phyloP scores from a whole-genome alignment of 2,888 invertebrate species.

The Prionchulus punctatus region DNA sequence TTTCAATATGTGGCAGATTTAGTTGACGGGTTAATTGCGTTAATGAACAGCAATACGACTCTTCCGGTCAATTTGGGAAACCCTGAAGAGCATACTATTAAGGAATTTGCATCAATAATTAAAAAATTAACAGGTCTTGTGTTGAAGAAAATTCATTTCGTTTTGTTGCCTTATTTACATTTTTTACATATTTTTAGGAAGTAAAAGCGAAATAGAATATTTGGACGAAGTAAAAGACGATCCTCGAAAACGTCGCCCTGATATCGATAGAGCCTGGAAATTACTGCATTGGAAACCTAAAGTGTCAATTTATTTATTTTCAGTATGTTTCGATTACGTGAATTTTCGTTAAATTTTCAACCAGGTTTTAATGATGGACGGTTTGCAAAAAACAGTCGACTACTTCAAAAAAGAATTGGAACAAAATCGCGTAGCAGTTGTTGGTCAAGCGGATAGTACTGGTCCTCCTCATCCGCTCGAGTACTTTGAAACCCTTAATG shows the following conservation, averaged over 20 bases:
- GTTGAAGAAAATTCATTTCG: background rate
- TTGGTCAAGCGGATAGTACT: no score
- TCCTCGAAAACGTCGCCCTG: constrained; percentile 80
- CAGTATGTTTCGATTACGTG: background rate
- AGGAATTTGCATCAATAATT: constrained; percentile 46
- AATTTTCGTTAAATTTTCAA: no score
- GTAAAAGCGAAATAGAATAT: constrained; percentile 63
- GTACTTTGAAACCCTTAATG: no score
- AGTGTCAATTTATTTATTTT: constrained; percentile 38
- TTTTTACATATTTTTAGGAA: constrained; percentile 47
- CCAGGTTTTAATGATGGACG: constrained; percentile 62
- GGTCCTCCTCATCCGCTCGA: no score
- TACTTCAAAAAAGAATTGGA: constrained; percentile 76
- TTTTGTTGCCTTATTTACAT: constrained; percentile 6
- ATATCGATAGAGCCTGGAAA: constrained; percentile 69
- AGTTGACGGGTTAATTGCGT: constrained; percentile 72
- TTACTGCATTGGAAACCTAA: constrained; percentile 80
- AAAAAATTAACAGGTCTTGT: constrained; percentile 36
- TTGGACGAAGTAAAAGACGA: constrained; percentile 82
- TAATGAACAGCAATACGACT: constrained; percentile 86
- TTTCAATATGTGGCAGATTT: constrained; percentile 96
- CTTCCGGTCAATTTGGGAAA: constrained; percentile 90
- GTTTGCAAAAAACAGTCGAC: constrained; percentile 73
- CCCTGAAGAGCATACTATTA: constrained; percentile 90
- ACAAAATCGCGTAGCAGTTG: constrained; percentile 7